Base-by-base conservation (phyloP, 2,888 invertebrate genomes). In the Mesorhabditis spiculigera region DNA sequence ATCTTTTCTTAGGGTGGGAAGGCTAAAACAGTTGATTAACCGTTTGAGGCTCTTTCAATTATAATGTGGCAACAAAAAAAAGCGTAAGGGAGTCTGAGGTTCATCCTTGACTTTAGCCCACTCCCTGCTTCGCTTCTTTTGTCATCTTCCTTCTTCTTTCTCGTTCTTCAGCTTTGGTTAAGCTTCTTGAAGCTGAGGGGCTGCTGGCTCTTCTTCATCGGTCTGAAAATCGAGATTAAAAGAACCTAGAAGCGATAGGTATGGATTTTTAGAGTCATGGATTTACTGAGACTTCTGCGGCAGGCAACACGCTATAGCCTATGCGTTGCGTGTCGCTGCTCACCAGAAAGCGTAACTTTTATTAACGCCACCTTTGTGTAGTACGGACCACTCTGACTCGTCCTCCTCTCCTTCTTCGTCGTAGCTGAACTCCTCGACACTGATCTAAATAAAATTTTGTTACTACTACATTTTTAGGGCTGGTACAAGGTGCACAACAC, bases 231-330 rank as follows among this genome's bases (percentile, higher is more conserved):
- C 1, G 3, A 3, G 28, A 28, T 3, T 28, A 28, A 28, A 28
- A 3, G 28, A 28, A 28, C n/a, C n/a, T n/a, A n/a, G n/a, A n/a
- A n/a, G n/a, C n/a, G n/a, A n/a, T n/a, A n/a, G n/a, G n/a, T n/a
- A 28, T 28, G 28, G 28, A 28, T 28, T 28, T 28, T 28, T 1
- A 28, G 28, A 28, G n/a, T 28, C 1, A 28, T 28, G 28, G 3
- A 28, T 28, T 28, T 28, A 1, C 28, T 28, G 28, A 28, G 28
- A 28, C 3, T 28, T 28, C 28, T 28, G 28, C 3, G 28, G 28
- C 3, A 1, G 28, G 1, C 28, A 28, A 28, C 1, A 28, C 3
- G 3, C 3, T n/a, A n/a, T n/a, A n/a, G n/a, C n/a, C n/a, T n/a
- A n/a, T n/a, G 28, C 28, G 28, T 28, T 28, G 28, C 28, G 28